Base-by-base conservation (phyloP, 1,140 invertebrate species). In the Pinna nobilis region DNA sequence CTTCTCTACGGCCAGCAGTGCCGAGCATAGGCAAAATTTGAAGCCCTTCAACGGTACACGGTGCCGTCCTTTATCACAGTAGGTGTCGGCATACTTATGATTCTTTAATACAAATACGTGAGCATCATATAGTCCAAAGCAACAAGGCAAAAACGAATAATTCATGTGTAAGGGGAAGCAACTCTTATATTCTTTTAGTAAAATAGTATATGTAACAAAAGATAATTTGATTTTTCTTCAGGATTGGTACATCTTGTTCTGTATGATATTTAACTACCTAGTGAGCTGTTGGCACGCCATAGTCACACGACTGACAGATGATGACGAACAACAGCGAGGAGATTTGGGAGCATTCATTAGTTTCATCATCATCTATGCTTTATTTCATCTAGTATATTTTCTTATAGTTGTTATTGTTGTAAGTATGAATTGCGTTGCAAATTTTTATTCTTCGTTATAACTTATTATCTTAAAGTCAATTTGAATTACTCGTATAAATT, bases 221-320 rank as follows among this genome's bases (percentile, higher is more conserved):
- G 18, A 32, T 4, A 55, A 18, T 65, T 53, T 50, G 4, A 28
- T 44, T 41, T 33, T 41, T 51, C 66, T 76, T 41, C 66, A 86
- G 84, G 84, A 86, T 65, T 80, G 82, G 50, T 86, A 83, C 70
- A 82, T 84, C 13, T 51, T 84, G 28, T 72, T 82, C 49, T 81
- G 82, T 41, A 76, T 84, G 76, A 69, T 82, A n/a, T 76, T 86
- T 37, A 79, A 84, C 63, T 82, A 78, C 57, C 65, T 84, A 7
- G 77, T 86, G 4, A 79, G 82, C 53, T 65, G 78, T 20, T 86
- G 84, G 84, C 84, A 86, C 57, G 82, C 84, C 11, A 64, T 79
- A n/a, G 77, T 83, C 4, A 79, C 80, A 11, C 44, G 76, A 11
- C 70, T 84, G 33, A n/a, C 67, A 2, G 33, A 57, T 32, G 33